Evolutionary conservation across 2,797 vertebrate genomes (phyloP).

Genomic region (Gallinago nigripennis): DNA sequence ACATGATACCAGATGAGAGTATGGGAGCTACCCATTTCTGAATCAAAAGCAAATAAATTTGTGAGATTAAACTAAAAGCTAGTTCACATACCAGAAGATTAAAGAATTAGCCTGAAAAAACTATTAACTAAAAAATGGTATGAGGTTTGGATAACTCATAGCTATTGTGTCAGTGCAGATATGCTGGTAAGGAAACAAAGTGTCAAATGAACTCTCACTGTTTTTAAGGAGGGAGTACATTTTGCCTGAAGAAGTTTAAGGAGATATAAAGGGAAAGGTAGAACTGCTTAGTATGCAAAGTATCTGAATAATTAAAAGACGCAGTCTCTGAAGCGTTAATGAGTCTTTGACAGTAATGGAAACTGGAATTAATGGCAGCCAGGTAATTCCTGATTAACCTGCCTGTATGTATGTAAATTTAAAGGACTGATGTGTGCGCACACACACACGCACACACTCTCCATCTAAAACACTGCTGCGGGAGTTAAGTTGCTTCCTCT

Average conservation of each 20-base stretch:
- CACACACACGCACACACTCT: neutral
- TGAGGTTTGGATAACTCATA: neutral
- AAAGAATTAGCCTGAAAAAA: neutral
- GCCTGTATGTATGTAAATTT: neutral
- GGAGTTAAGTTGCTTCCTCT: neutral
- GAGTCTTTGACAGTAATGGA: neutral
- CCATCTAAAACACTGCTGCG: neutral
- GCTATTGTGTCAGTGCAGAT: neutral
- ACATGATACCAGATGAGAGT: neutral
- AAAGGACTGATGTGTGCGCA: neutral
- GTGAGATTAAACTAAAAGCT: neutral
- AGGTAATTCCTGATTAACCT: constrained; percentile 55
- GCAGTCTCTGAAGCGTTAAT: neutral
- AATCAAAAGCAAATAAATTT: neutral
- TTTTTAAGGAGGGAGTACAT: neutral
- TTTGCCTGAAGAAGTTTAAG: neutral
- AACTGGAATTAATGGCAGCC: constrained; percentile 29
- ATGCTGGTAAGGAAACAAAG: neutral
- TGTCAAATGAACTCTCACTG: neutral
- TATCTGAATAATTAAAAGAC: constrained; percentile 15
- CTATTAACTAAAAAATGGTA: neutral
- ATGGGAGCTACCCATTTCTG: neutral
- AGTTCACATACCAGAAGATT: neutral
- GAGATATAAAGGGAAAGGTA: neutral
- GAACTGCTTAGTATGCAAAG: neutral